Base-by-base conservation (phyloP, 2,797 vertebrate genomes). In the Caiman crocodilus region DNA sequence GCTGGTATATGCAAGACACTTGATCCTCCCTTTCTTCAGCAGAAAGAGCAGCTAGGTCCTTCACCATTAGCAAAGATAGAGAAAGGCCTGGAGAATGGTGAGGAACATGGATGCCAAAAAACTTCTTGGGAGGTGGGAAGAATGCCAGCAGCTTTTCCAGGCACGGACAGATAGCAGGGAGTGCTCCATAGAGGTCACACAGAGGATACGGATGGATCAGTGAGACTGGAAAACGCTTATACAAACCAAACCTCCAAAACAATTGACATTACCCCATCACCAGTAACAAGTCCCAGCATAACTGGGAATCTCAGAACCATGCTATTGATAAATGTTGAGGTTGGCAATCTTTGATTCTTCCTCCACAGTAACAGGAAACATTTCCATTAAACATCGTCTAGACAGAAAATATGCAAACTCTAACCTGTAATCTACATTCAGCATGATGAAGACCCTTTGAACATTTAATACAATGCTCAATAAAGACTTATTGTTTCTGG, bases 251-350 rank as follows among this genome's bases (percentile, higher is more conserved):
- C 82, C 84, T 89, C 82, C 76, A 92, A 64, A 87, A 96, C 69
- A 91, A 94, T 26, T 4, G 18, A 87, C 73, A 26, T 85, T 26
- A 92, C 84, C 84, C 94, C 76, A 86, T 92, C 93, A 95, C 93
- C 95, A 93, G 86, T 65, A 76, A 90, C 91, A 89, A 88, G 82
- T 82, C 90, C 92, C 85, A 91, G 91, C 76, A 78, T 32, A 3
- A 12, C 76, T 73, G 92, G 86, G 84, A 35, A 73, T 25, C 84
- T 73, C 3, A 1, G 14, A 35, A 83, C 91, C n/a, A 58, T 15
- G 78, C 76, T 83, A 55, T 90, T 21, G 69, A 85, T 2, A 6
- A 90, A 86, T 28, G 89, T n/a, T 5, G 76, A 79, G 64, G 20
- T 28, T 12, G 75, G 79, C 67, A 77, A 15, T 7, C 57, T 76